Conservation (phyloP, 2,113 vertebrate species). For the Symphodus melops region DNA sequence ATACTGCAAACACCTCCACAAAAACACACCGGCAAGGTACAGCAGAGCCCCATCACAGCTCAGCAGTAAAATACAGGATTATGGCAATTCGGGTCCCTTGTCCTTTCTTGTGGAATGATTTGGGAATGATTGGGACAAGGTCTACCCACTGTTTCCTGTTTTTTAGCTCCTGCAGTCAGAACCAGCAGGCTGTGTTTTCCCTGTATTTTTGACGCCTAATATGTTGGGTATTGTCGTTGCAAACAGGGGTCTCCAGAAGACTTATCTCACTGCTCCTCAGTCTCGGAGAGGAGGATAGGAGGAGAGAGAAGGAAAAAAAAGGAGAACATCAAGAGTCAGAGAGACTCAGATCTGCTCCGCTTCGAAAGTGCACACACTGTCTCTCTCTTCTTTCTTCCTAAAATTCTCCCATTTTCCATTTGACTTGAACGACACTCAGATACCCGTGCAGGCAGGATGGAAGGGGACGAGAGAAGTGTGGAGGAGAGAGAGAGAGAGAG, state of each 20-base stretch:
- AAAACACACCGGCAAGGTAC: conserved; percentile 31
- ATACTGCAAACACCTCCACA: conserved; percentile 27
- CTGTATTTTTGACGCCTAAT: conserved; percentile 27
- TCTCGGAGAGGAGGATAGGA: conserved; percentile 33
- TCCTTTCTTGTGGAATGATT: conserved; percentile 79
- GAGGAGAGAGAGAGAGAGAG: conserved; percentile 29
- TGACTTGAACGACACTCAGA: conserved; percentile 30
- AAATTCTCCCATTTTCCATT: conserved; percentile 21
- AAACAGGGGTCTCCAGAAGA: conserved; percentile 43
- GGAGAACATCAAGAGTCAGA: neutral
- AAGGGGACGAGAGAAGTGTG: conserved; percentile 13
- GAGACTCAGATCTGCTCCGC: conserved; percentile 9
- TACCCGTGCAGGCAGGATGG: conserved; percentile 19
- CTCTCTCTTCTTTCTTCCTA: conserved; percentile 6
- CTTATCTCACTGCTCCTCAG: conserved; percentile 17
- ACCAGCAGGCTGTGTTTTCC: conserved; percentile 44
- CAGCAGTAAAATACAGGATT: conserved; percentile 78
- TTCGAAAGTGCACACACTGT: neutral
- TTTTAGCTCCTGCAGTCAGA: conserved; percentile 31
- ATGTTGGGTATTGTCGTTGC: conserved; percentile 9
- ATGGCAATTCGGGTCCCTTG: conserved; percentile 65
- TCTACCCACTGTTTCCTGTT: conserved; percentile 59
- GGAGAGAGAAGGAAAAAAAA: conserved; percentile 16
- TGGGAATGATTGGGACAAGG: conserved; percentile 72
- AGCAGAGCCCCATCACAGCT: conserved; percentile 60